phyloP scores from a whole-genome alignment of 2,113 vertebrate species.

The Phoxinus phoxinus region DNA sequence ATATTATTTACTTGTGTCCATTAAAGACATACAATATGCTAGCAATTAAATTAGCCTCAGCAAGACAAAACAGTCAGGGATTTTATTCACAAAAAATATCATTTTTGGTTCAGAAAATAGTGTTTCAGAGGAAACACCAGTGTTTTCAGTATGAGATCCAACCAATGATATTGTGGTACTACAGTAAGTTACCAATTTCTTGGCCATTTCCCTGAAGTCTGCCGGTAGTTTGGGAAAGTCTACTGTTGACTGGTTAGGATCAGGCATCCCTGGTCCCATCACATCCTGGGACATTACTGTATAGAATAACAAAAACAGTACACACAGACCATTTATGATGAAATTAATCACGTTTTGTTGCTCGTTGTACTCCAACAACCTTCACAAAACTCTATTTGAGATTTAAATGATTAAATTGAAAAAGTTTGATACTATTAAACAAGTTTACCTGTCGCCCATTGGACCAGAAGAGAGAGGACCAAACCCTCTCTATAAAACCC shows the following conservation, averaged over 20 bases:
- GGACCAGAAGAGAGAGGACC: constrained; percentile 19
- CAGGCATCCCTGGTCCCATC: not conserved
- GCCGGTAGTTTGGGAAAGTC: constrained; percentile 29
- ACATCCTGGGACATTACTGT: constrained; percentile 41
- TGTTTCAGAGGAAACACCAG: not conserved
- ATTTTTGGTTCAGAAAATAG: not conserved
- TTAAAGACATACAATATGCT: not conserved
- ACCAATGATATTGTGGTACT: not conserved
- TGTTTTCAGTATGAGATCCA: not conserved
- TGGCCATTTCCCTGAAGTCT: constrained; percentile 46
- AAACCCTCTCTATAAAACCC: constrained; percentile 28
- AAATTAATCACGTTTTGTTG: not conserved
- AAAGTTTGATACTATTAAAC: not conserved
- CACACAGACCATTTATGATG: not conserved
- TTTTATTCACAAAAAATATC: not conserved
- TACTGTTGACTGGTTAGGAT: not conserved
- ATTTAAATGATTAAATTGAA: not conserved
- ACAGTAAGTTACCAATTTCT: constrained; percentile 64
- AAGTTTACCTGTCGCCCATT: constrained; percentile 36
- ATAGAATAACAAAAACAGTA: not conserved
- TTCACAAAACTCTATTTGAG: not conserved
- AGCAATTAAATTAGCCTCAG: not conserved
- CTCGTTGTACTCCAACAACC: not conserved
- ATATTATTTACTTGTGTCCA: not conserved
- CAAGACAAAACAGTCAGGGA: not conserved